Percentiles rank a stretch among this genome's conserved stretches.
These are phyloP conservation scores for Drosophila lacertosa DNA, from an alignment of 1,140 invertebrate genomes.

Conservation along the genomic window DNA sequence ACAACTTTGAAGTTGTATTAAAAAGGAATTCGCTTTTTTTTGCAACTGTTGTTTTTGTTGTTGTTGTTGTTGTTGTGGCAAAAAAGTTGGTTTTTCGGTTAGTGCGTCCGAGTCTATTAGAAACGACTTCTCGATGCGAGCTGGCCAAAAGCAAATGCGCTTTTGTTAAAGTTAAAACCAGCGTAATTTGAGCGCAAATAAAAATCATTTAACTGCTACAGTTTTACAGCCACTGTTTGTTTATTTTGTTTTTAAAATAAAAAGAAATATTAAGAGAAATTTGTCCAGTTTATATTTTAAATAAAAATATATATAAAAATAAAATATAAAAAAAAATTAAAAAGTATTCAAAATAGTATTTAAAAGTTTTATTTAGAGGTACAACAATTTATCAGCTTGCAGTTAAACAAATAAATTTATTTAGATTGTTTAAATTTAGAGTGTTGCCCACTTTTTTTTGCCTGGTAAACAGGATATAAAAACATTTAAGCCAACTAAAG, in stretches of 20 bases:
- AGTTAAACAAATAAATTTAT: too few species aligned
- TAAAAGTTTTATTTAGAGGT: too few species aligned
- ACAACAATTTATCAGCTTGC: too few species aligned
- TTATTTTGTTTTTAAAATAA: too few species aligned
- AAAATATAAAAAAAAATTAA: too few species aligned
- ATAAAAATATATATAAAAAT: too few species aligned
- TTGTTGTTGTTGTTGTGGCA: slow-evolving; percentile 28
- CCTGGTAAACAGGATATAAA: slow-evolving; percentile 22
- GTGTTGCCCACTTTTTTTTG: background rate
- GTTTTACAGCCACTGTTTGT: slow-evolving; percentile 14
- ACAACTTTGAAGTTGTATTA: slow-evolving; percentile 75
- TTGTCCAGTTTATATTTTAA: too few species aligned
- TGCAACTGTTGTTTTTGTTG: slow-evolving; percentile 15
- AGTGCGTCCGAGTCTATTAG: slow-evolving; percentile 75
- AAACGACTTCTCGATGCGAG: slow-evolving; percentile 58
- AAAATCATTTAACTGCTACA: slow-evolving; percentile 12
- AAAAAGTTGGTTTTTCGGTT: slow-evolving; percentile 57
- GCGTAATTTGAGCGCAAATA: slow-evolving; percentile 12
- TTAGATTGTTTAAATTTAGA: background rate
- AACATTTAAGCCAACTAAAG: slow-evolving; percentile 7
- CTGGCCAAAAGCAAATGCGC: slow-evolving; percentile 10
- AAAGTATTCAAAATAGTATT: too few species aligned
- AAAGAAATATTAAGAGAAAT: too few species aligned
- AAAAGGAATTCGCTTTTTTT: slow-evolving; percentile 43
- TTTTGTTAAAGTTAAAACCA: slow-evolving; percentile 18